Percentiles rank a stretch among this genome's conserved stretches.
Evolutionary conservation across 2,113 vertebrate genomes (phyloP).

Genomic region (Hemiprocne comata): DNA sequence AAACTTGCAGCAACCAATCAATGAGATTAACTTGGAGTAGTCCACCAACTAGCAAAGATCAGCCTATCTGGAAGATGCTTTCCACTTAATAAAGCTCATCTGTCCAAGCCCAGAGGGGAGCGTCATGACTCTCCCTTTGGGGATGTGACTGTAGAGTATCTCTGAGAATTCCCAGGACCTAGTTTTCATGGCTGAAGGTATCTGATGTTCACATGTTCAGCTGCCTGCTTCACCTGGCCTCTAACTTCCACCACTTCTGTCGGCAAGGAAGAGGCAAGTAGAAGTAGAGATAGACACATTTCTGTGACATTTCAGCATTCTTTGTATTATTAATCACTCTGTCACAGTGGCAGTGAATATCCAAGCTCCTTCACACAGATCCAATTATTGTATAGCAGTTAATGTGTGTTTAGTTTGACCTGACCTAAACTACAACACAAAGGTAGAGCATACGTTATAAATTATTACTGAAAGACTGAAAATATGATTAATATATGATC

Average conservation of each 20-base stretch:
- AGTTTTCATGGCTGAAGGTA: not conserved
- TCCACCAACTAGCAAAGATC: not conserved
- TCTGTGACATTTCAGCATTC: not conserved
- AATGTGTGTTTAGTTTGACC: not conserved
- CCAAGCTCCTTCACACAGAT: not conserved
- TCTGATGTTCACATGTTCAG: not conserved
- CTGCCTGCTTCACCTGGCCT: not conserved
- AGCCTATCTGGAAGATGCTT: not conserved
- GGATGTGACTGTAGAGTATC: not conserved
- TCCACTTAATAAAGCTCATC: not conserved
- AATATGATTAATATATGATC: not conserved
- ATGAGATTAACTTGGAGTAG: not conserved
- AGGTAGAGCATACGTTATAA: not conserved
- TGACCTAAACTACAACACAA: not conserved
- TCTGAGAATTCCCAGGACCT: not conserved
- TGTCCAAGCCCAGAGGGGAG: not conserved
- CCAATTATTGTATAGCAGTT: not conserved
- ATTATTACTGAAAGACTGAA: not conserved
- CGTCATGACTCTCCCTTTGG: no score
- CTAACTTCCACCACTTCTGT: not conserved
- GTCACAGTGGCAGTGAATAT: not conserved
- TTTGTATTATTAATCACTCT: not conserved
- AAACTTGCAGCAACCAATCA: not conserved
- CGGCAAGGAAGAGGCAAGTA: not conserved
- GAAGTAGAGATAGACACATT: not conserved